Percentiles rank a stretch among this genome's conserved stretches.
These are phyloP conservation scores for Macrotus californicus DNA, from an alignment of 2,113 vertebrate species.

Conservation along the genomic window DNA sequence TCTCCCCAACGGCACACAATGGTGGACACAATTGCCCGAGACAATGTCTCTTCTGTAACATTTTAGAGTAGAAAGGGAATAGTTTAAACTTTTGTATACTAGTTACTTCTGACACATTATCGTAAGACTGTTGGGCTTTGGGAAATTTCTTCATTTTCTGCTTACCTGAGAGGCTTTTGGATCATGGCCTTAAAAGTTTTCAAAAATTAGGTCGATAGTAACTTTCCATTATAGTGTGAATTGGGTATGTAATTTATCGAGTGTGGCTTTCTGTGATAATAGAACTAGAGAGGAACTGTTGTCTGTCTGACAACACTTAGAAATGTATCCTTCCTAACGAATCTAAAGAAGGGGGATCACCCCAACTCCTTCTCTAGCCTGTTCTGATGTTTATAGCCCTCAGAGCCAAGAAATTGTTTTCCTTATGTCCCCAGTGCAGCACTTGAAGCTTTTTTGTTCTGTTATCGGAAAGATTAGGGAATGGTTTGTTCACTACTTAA, in stretches of 20 bases:
- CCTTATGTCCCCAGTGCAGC: not conserved
- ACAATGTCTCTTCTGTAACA: not conserved
- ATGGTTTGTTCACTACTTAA: not conserved
- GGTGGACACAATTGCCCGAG: not conserved
- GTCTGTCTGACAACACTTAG: not conserved
- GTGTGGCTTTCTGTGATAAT: not conserved
- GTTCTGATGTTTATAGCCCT: not conserved
- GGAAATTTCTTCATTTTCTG: not conserved
- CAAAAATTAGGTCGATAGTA: not conserved
- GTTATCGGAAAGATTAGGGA: conserved; percentile 7
- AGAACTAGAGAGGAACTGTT: not conserved
- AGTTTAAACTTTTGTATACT: not conserved
- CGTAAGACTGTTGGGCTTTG: not conserved
- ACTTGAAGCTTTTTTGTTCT: conserved; percentile 19
- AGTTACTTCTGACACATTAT: not conserved
- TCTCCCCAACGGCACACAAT: not conserved
- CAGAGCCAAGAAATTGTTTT: conserved; percentile 12
- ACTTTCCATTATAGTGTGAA: not conserved
- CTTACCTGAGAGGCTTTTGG: not conserved
- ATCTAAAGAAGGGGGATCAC: not conserved
- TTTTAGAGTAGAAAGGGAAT: not conserved
- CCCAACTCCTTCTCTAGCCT: not conserved
- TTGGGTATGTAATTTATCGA: not conserved
- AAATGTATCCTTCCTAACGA: not conserved
- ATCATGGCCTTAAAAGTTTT: not conserved